These are phyloP conservation scores for Rhynchonycteris naso DNA, from an alignment of 2,797 vertebrate genomes.

Conservation along the genomic window DNA sequence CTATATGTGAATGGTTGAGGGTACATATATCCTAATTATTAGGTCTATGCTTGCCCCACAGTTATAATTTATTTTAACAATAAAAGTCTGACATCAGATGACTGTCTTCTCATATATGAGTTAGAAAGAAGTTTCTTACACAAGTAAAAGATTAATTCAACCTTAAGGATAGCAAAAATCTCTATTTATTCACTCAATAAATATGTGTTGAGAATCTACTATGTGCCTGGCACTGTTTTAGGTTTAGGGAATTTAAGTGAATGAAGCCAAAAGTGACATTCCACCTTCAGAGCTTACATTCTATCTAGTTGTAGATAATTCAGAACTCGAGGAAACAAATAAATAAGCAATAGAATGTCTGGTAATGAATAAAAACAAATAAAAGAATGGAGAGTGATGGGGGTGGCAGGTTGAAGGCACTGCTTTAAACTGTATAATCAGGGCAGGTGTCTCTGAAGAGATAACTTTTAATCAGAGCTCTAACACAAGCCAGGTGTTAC, in stretches of 20 bases:
- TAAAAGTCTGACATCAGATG: background rate
- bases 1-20: background rate
- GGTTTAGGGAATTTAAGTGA: background rate
- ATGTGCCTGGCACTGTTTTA: background rate
- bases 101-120: background rate
- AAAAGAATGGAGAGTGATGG: background rate
- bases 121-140: background rate
- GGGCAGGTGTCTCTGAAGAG: background rate
- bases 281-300: background rate
- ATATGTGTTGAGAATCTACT: background rate
- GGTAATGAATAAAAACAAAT: background rate
- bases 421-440: background rate
- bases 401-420: accelerated
- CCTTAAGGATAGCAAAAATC: background rate
- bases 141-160: background rate
- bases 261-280: background rate
- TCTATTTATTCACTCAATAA: background rate
- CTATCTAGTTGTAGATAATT: background rate
- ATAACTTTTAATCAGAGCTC: background rate
- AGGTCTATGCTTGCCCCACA: background rate
- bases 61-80: background rate
- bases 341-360: background rate
- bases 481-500: background rate
- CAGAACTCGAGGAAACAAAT: background rate
- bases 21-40: background rate